Percentiles rank a stretch among this genome's conserved stretches.
Conservation (phyloP, 2,888 invertebrate genomes). For the Diarsia rubi region DNA sequence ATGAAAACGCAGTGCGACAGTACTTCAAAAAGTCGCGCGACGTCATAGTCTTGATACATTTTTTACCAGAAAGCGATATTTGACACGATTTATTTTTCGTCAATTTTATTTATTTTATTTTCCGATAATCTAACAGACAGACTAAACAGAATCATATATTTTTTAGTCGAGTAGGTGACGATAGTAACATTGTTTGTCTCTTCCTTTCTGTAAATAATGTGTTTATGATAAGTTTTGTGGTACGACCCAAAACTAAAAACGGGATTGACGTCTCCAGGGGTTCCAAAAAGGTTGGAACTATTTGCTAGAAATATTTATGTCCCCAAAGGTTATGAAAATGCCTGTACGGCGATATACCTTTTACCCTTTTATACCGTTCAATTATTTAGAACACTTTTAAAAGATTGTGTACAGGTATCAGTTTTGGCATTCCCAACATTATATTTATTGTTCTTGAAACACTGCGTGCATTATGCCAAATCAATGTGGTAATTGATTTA, state of each 20-base stretch:
- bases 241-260: constrained; percentile 2
- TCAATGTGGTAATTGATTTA: too few species aligned
- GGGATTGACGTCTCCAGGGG: background rate
- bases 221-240: background rate
- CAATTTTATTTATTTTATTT: too few species aligned
- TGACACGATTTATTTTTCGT: too few species aligned
- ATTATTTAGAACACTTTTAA: background rate
- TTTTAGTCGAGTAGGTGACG: too few species aligned
- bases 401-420: background rate
- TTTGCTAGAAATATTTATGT: constrained; percentile 18
- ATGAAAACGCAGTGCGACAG: too few species aligned
- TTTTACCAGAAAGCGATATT: too few species aligned
- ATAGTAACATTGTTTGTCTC: background rate
- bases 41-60: too few species aligned
- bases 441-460: too few species aligned
- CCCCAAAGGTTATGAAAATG: constrained; percentile 3
- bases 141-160: too few species aligned
- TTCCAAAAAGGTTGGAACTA: constrained; percentile 17
- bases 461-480: too few species aligned
- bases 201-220: background rate
- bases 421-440: background rate
- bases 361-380: constrained; percentile 3
- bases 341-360: background rate
- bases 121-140: too few species aligned
- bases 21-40: too few species aligned